Evolutionary conservation across 2,113 vertebrate species (phyloP).

Genomic region (Mormyrus iriodes): DNA sequence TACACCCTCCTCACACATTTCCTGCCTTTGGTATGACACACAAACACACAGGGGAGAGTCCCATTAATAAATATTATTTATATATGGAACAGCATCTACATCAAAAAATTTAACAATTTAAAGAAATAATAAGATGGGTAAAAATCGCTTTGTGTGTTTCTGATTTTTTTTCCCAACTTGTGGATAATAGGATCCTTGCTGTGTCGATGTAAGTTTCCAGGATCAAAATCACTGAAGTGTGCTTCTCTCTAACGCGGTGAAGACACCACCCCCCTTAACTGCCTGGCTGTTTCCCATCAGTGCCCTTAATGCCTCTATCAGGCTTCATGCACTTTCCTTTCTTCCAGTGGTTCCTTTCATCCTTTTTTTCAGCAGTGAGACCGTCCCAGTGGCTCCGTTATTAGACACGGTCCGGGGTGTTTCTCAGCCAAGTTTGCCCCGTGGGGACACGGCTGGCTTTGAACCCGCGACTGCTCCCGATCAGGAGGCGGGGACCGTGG

Average conservation of each 20-base stretch:
- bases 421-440: slow-evolving; percentile 59
- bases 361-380: slow-evolving; percentile 9
- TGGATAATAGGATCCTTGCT: background rate
- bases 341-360: background rate
- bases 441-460: slow-evolving; percentile 59
- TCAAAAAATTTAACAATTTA: background rate
- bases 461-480: slow-evolving; percentile 47
- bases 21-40: background rate
- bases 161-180: background rate
- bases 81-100: background rate
- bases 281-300: slow-evolving; percentile 23
- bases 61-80: background rate
- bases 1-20: background rate
- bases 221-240: background rate
- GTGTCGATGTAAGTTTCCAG: background rate
- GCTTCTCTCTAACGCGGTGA: background rate
- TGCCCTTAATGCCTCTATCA: background rate
- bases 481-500: slow-evolving; percentile 37
- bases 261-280: background rate
- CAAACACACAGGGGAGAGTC: background rate
- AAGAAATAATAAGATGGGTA: background rate
- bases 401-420: slow-evolving; percentile 41
- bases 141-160: background rate
- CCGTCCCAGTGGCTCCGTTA: slow-evolving; percentile 38
- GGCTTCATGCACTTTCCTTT: background rate